Base-by-base conservation (phyloP, 1,140 invertebrate genomes). In the Heliothis virescens region DNA sequence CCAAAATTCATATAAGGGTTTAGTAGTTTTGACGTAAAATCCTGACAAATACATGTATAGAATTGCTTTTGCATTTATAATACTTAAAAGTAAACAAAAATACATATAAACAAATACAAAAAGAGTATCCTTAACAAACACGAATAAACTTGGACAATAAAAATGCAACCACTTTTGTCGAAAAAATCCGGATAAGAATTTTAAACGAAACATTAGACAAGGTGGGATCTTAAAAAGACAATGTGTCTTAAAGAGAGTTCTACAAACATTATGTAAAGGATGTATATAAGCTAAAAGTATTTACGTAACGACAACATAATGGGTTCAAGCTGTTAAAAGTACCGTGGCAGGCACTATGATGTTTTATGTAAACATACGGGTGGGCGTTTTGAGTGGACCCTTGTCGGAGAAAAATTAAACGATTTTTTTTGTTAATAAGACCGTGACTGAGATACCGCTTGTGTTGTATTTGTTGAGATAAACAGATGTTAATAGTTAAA, bases 301-400 rank as follows among this genome's bases (percentile, higher is more conserved):
- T 90, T 88, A 86, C 88, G 89, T 90, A 88, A 88, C 83, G 83
- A 81, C 69, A 57, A 67, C 73, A 81, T 89, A 87, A 89, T 88
- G 86, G 85, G 85, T 87, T 82, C 78, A 89, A 83, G 81, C 79
- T 79, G 85, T 81, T 84, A 82, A 85, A 87, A 88, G 84, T 84
- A 81, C 71, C 57, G 63, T 57, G 62, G 82, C 50, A 74, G 65
- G 84, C 84, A 60, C 78, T 81, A 83, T 85, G 86, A 82, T 72
- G 82, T 79, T 79, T 48, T 82, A 55, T 41, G 41, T 63, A 59
- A 74, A 83, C 34, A 82, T 48, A 83, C 63, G 80, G 71, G 50
- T n/a, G 18, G 52, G 12, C 55, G 71, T 74, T 69, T 15, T 34
- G 41, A 21, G 29, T 34, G 7, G 26, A 41, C 47, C 47, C 57